Percentiles rank a stretch among this genome's conserved stretches.
Conservation (phyloP, 2,888 invertebrate genomes). For the Vanessa cardui region DNA sequence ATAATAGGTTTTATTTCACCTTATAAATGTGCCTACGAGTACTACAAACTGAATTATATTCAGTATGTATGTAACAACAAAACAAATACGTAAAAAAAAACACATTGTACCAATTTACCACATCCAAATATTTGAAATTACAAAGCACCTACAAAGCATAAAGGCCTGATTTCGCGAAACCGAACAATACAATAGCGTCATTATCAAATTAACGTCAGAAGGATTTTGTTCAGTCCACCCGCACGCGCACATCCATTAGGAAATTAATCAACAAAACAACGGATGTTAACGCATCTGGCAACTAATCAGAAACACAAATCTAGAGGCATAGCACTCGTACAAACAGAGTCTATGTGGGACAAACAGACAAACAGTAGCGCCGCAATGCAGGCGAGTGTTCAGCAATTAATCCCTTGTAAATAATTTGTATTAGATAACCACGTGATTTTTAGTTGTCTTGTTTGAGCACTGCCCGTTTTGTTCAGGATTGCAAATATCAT, state of each 20-base stretch:
- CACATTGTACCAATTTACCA: no score
- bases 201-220: slow-evolving; percentile 16
- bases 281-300: slow-evolving; percentile 33
- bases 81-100: no score
- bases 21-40: no score
- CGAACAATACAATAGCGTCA: slow-evolving; percentile 11
- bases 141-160: background rate
- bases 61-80: no score
- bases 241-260: slow-evolving; percentile 29
- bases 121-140: background rate
- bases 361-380: slow-evolving; percentile 39
- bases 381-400: slow-evolving; percentile 35
- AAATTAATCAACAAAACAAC: slow-evolving; percentile 40
- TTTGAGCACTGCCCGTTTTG: slow-evolving; percentile 3
- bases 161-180: background rate
- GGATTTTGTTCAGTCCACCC: slow-evolving; percentile 12
- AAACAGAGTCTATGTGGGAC: slow-evolving; percentile 35
- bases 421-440: slow-evolving; percentile 32
- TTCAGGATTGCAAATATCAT: background rate
- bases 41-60: no score
- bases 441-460: slow-evolving; percentile 31
- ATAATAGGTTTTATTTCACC: no score
- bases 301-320: slow-evolving; percentile 37
- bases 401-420: slow-evolving; percentile 35
- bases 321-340: slow-evolving; percentile 14